Evolutionary conservation across 2,113 vertebrate genomes (phyloP), one percentile per base, ranked within the genome.

Genomic region (Tor tambroides): DNA sequence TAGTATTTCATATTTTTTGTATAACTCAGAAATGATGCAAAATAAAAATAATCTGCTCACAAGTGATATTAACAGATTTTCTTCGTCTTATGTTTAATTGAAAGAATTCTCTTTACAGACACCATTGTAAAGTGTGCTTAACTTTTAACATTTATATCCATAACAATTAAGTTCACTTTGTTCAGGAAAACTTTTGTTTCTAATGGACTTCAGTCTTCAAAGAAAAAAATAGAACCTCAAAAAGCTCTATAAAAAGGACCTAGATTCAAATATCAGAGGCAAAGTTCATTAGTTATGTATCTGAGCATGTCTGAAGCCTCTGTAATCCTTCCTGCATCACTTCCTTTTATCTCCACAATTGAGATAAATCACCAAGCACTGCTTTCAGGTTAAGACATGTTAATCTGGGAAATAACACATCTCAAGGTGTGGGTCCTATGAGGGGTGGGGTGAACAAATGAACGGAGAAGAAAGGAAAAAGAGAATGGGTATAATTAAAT

Each of bases 401-500:
- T 92, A 85, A 87, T 88, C 75, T 88, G 43, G 85, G 56, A 88
- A 84, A 89, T 87, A 89, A 78, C 81, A 87, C 30, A 87, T 77
- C 63, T 88, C 67, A 80, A 83, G 75, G 61, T 86, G 84, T 80
- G 51, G 43, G 86, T 88, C 63, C 23, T 63, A 35, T 28, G 83
- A 76, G 59, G 38, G 83, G 69, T 72, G 51, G 69, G 41, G 80
- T 80, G 74, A 83, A 85, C 76, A 80, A 82, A 88, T 77, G 76
- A 89, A 79, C n/a, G 61, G 75, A 85, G 80, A 87, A 84, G 51
- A 67, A 85, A 78, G 76, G 84, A 87, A 76, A 85, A 89, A 83
- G 85, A 78, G 84, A 87, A 86, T 83, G 63, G 80, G 38, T 89
- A 80, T 89, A 90, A 91, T 91, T 92, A 91, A 92, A 92, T 91